Conservation (phyloP, 2,888 invertebrate species). For the Ramazzottius varieornatus region DNA sequence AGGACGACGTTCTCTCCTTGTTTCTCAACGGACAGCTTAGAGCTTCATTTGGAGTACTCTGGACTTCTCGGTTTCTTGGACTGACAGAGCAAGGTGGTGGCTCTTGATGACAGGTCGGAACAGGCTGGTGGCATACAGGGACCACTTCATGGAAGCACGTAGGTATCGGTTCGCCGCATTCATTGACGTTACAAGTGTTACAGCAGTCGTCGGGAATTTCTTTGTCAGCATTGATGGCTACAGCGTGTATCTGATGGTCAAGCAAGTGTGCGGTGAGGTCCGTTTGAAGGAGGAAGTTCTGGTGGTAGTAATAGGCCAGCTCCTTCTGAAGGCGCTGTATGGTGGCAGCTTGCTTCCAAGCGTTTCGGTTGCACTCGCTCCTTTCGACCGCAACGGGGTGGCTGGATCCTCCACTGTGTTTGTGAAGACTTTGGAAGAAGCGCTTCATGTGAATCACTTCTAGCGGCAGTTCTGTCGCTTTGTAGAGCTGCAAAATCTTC, state of each 20-base stretch:
- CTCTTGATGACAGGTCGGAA: no score
- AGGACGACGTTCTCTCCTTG: no score
- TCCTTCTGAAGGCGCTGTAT: not conserved
- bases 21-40: no score
- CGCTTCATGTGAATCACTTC: not conserved
- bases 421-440: not conserved
- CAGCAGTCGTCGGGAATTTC: no score
- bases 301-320: not conserved
- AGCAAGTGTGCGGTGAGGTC: not conserved
- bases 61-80: no score
- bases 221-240: not conserved
- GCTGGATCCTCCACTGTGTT: no score
- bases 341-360: not conserved
- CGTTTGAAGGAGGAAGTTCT: not conserved
- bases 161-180: no score
- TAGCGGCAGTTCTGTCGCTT: not conserved
- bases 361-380: not conserved
- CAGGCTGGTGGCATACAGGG: no score
- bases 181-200: not conserved
- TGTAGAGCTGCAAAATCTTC: not conserved
- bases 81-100: no score
- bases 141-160: no score
- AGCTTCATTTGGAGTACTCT: no score
- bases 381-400: not conserved
- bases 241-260: not conserved